These are phyloP conservation scores for Lasiommata megera DNA, from an alignment of 2,888 invertebrate genomes.

Conservation along the genomic window DNA sequence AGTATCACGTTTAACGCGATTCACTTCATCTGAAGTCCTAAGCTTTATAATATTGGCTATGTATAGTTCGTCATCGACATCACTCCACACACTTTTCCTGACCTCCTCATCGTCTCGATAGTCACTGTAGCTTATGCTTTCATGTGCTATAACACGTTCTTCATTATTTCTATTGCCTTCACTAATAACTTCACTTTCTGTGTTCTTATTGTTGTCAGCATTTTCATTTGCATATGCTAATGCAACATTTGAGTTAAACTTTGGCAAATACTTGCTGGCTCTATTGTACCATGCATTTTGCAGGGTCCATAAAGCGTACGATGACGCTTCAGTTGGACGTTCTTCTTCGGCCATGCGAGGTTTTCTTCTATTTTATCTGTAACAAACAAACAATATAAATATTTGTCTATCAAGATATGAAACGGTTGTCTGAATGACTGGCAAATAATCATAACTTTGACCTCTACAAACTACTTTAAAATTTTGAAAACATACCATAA, in stretches of 20 bases:
- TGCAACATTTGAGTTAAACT: constrained; percentile 23
- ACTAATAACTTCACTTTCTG: constrained; percentile 31
- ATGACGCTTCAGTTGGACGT: constrained; percentile 71
- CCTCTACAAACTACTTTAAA: no score
- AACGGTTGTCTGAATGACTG: no score
- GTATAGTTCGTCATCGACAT: constrained; percentile 76
- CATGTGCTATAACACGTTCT: constrained; percentile 59
- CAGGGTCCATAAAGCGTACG: constrained; percentile 69
- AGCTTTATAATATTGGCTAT: constrained; percentile 70
- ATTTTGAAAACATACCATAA: no score
- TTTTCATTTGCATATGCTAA: constrained; percentile 26
- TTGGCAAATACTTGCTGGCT: constrained; percentile 19
- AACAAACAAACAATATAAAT: constrained; percentile 51
- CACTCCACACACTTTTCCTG: constrained; percentile 73
- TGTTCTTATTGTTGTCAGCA: constrained; percentile 43
- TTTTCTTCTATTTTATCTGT: constrained; percentile 66
- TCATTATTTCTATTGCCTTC: constrained; percentile 28
- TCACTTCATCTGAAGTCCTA: constrained; percentile 72
- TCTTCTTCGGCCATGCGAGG: constrained; percentile 73
- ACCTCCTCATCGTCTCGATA: constrained; percentile 56
- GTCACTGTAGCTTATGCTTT: constrained; percentile 44
- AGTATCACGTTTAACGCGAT: constrained; percentile 75
- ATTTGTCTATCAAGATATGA: neutral
- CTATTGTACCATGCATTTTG: constrained; percentile 51
- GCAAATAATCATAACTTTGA: no score